Evolutionary conservation across 2,113 vertebrate genomes (phyloP).

Genomic region (Amblyornis subalaris): DNA sequence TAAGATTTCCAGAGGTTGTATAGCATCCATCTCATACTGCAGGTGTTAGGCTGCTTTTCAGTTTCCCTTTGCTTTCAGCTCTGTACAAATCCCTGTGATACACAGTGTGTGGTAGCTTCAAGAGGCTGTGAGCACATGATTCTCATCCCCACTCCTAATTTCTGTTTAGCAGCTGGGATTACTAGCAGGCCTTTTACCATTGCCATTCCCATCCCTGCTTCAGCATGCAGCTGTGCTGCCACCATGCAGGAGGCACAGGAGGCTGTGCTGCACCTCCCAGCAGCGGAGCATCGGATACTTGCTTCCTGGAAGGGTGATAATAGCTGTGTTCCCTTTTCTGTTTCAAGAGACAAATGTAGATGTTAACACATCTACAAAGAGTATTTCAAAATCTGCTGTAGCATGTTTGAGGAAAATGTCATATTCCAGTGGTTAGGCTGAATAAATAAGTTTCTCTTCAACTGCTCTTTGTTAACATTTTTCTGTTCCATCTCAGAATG

Average conservation of each 20-base stretch:
- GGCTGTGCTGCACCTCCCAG: neutral
- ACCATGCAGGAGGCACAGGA: neutral
- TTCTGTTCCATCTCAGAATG: neutral
- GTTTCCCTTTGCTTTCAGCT: neutral
- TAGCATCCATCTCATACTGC: neutral
- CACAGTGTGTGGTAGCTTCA: neutral
- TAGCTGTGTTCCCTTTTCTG: neutral
- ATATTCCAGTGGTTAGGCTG: neutral
- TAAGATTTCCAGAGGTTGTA: neutral
- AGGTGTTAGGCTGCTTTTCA: neutral
- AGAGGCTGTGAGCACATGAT: neutral
- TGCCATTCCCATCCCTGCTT: neutral
- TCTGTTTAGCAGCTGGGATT: neutral
- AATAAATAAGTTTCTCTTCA: neutral
- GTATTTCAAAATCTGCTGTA: neutral
- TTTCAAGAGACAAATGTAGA: neutral
- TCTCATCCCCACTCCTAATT: fast-evolving
- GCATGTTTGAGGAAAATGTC: neutral
- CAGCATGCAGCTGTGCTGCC: neutral
- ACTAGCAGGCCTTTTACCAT: neutral
- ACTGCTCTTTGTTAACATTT: neutral
- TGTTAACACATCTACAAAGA: neutral
- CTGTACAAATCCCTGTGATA: neutral
- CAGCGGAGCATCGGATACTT: neutral
- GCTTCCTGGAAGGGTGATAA: neutral